Evolutionary conservation across 2,113 vertebrate species (phyloP), one percentile per base, ranked within the genome.

Genomic region (Prunella fulvescens): DNA sequence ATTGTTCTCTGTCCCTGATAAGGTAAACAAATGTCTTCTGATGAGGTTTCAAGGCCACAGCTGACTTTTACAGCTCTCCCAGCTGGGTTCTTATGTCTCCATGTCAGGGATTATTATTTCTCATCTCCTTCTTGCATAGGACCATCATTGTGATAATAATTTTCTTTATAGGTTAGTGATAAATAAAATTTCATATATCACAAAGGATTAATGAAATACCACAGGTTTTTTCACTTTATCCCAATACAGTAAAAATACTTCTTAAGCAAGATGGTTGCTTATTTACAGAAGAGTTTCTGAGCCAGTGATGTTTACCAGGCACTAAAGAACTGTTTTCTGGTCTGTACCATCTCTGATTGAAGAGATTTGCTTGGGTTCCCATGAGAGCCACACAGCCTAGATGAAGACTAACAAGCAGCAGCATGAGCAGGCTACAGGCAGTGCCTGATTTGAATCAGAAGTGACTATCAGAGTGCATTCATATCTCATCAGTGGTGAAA

Each of bases 11-110:
- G 40, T 50, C 19, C 5, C 19, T 57, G 35, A 28, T 64, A 57
- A 69, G 23, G 22, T 29, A 93, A 54, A 70, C 13, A 79, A 72
- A 88, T 19, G 3, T 61, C 37, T 90, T 88, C 40, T 84, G 54
- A 23, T 4, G 2, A 57, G 37, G 19, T 64, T 88, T 73, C 0
- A 0, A 83, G 40, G 26, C 7, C 50, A 81, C 1, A 1, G 8
- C n/a, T 74, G n/a, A 35, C 35, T 93, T 86, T 22, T 37, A 37
- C 15, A 70, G 19, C 23, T 70, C 58, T 88, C 20, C 13, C 19
- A 66, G 25, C 4, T 84, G 50, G 13, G 7, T 73, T 45, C 22
- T 57, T 16, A n/a, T 20, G 20, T 53, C 45, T 81, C 33, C 10
- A 11, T 45, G 10, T 48, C 45, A 86, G 42, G 22, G 9, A 44